Evolutionary conservation across 2,113 vertebrate genomes (phyloP).

Genomic region (Martes martes): DNA sequence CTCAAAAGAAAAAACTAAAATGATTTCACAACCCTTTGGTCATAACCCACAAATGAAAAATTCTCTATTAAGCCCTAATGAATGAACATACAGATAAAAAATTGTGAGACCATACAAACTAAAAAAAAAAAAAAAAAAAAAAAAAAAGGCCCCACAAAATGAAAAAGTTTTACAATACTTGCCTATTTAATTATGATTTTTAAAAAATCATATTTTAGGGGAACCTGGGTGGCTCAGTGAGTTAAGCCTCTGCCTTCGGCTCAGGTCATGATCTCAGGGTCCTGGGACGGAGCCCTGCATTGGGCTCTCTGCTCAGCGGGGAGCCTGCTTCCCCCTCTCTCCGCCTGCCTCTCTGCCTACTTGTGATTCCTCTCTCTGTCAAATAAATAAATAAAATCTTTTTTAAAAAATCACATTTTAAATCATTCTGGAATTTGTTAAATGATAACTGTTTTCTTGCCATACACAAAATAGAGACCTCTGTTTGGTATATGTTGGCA

Average conservation of each 20-base stretch:
- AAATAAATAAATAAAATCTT: not conserved
- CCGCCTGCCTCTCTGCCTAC: no score
- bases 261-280: no score
- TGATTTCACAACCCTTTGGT: not conserved
- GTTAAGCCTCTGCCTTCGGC: no score
- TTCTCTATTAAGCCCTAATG: not conserved
- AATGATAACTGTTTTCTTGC: not conserved
- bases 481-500: not conserved
- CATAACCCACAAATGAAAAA: not conserved
- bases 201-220: not conserved
- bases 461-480: not conserved
- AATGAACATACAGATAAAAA: constrained; percentile 2
- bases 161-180: not conserved
- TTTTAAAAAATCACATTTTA: not conserved
- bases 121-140: no score
- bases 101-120: not conserved
- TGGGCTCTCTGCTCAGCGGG: no score
- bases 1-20: not conserved
- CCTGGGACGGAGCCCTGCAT: no score
- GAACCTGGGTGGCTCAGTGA: no score
- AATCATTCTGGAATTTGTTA: not conserved
- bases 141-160: not conserved
- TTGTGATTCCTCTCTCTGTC: no score
- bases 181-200: not conserved
- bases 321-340: no score